phyloP scores from a whole-genome alignment of 2,113 vertebrate species.

The Zingel zingel region DNA sequence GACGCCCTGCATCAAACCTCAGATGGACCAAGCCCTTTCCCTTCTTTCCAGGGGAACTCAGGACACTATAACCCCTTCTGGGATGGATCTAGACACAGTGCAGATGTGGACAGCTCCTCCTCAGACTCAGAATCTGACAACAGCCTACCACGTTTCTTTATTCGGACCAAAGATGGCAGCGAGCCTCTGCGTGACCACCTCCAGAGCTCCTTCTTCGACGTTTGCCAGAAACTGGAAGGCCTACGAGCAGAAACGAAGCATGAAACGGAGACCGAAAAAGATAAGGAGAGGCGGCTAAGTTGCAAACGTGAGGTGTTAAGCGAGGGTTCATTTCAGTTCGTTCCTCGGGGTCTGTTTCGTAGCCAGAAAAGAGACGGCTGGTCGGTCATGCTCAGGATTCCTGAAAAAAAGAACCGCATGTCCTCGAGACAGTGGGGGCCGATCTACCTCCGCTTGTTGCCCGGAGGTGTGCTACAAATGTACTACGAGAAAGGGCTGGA shows the following conservation, averaged over 20 bases:
- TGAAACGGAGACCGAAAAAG: constrained; percentile 22
- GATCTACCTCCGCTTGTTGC: constrained; percentile 90
- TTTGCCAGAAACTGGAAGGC: constrained; percentile 91
- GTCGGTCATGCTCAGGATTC: constrained; percentile 96
- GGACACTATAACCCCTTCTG: constrained; percentile 94
- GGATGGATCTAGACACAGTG: constrained; percentile 81
- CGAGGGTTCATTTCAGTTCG: constrained; percentile 69
- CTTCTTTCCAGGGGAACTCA: constrained; percentile 83
- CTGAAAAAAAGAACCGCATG: constrained; percentile 99
- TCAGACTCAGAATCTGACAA: constrained; percentile 77
- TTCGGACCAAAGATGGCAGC: constrained; percentile 83
- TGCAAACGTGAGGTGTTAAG: constrained; percentile 59
- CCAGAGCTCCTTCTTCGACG: constrained; percentile 89
- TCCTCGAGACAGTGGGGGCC: constrained; percentile 98
- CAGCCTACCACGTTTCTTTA: constrained; percentile 84
- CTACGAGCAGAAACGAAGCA: constrained; percentile 80
- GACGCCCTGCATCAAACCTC: constrained; percentile 64
- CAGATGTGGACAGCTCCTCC: constrained; percentile 76
- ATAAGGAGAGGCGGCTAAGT: constrained; percentile 52
- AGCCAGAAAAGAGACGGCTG: constrained; percentile 90
- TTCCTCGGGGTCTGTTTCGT: constrained; percentile 88
- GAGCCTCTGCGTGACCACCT: constrained; percentile 89
- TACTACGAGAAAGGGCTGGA: constrained; percentile 96
- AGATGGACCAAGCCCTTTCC: constrained; percentile 78
- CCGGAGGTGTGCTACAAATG: constrained; percentile 94